These are phyloP conservation scores for Propithecus perrieri DNA, from an alignment of 2,797 vertebrate species.

Conservation along the genomic window DNA sequence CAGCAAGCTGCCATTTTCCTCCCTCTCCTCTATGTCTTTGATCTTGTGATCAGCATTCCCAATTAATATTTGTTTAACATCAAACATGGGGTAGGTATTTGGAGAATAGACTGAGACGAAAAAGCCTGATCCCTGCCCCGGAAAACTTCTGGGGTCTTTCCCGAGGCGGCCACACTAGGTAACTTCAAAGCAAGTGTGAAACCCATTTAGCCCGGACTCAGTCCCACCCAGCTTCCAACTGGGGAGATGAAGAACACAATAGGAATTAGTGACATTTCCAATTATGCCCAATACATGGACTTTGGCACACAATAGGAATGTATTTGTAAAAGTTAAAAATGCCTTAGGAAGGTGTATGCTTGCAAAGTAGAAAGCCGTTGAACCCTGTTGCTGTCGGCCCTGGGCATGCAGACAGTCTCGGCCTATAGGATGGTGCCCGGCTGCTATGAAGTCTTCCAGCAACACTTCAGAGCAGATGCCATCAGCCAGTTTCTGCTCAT, in stretches of 20 bases:
- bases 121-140: background rate
- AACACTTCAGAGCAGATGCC: background rate
- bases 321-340: background rate
- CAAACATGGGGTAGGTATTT: background rate
- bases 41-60: background rate
- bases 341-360: background rate
- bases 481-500: conserved; percentile 47
- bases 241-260: background rate
- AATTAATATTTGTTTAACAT: conserved; percentile 30
- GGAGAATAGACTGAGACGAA: background rate
- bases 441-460: background rate
- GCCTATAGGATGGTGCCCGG: background rate
- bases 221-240: background rate
- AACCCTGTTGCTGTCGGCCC: background rate
- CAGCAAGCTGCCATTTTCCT: background rate
- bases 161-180: background rate
- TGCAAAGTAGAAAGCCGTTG: background rate
- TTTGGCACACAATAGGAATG: background rate
- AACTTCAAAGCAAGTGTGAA: background rate
- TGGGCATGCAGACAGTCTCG: fast-evolving
- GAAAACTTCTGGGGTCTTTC: background rate
- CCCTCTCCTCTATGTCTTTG: background rate
- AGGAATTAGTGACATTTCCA: background rate
- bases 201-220: background rate
- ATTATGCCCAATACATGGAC: background rate